phyloP scores from a whole-genome alignment of 2,797 vertebrate genomes.

The Mormyrops boulengeri region DNA sequence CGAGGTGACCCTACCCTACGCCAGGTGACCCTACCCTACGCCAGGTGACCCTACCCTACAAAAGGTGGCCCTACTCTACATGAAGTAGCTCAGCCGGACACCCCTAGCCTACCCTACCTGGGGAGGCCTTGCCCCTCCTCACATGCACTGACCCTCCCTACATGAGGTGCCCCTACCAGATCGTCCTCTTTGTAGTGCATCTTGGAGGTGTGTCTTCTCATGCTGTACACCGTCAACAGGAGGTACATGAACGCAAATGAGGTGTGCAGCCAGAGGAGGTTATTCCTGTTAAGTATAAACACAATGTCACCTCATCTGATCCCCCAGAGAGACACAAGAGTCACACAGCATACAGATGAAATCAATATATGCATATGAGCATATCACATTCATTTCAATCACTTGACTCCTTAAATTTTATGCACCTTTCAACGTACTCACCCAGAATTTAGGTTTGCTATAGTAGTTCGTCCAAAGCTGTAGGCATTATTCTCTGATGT shows the following conservation, averaged over 20 bases:
- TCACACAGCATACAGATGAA: not conserved
- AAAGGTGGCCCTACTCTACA: no score
- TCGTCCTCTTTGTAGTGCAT: slow-evolving; percentile 98
- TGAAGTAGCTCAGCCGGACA: not conserved
- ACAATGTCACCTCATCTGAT: not conserved
- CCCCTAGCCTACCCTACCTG: not conserved
- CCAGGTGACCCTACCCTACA: no score
- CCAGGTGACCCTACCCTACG: not conserved
- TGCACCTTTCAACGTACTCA: slow-evolving; percentile 44
- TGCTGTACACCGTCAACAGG: slow-evolving; percentile 93
- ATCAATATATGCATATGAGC: not conserved
- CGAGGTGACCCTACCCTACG: not conserved
- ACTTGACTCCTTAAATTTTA: not conserved
- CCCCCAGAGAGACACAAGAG: not conserved
- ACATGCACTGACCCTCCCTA: not conserved
- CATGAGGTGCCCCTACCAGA: slow-evolving; percentile 61
- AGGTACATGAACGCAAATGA: slow-evolving; percentile 93
- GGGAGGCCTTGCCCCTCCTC: not conserved
- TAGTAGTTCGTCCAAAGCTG: slow-evolving; percentile 94
- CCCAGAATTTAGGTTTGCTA: slow-evolving; percentile 90
- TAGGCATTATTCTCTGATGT: slow-evolving; percentile 88
- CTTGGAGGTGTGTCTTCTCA: slow-evolving; percentile 95
- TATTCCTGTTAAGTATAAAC: slow-evolving; percentile 62
- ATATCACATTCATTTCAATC: not conserved
- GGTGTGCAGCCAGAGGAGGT: slow-evolving; percentile 90